phyloP scores from a whole-genome alignment of 2,888 invertebrate species.

The Leucozona laternaria region DNA sequence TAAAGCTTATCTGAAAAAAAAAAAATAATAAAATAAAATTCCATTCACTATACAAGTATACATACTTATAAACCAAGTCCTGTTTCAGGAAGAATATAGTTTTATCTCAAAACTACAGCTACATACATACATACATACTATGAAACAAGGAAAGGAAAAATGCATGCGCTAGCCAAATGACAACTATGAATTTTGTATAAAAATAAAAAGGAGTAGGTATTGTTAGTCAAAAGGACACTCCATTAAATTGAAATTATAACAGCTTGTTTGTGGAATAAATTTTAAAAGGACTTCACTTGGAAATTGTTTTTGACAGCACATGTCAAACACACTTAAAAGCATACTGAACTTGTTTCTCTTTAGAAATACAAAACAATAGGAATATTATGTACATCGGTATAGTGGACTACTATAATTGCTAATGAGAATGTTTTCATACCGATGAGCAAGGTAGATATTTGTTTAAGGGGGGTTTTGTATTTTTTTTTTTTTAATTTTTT shows the following conservation, averaged over 20 bases:
- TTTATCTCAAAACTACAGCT: not conserved
- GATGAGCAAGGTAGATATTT: too few species aligned
- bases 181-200: not conserved
- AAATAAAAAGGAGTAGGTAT: not conserved
- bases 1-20: slow-evolving; percentile 78
- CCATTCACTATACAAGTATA: not conserved
- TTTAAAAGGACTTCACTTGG: not conserved
- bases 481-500: too few species aligned
- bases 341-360: not conserved
- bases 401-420: too few species aligned
- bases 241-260: slow-evolving; percentile 43
- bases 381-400: too few species aligned
- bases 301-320: not conserved
- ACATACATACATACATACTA: not conserved
- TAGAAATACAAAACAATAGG: not conserved
- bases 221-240: not conserved
- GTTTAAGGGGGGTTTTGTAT: too few species aligned
- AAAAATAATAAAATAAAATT: not conserved
- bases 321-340: not conserved
- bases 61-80: not conserved
- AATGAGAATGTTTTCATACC: too few species aligned
- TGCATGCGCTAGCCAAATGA: not conserved
- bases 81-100: not conserved
- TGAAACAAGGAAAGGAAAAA: not conserved
- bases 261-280: not conserved